Evolutionary conservation across 2,113 vertebrate species (phyloP), one percentile per base, ranked within the genome.

Genomic region (Petrocephalus zakoni): DNA sequence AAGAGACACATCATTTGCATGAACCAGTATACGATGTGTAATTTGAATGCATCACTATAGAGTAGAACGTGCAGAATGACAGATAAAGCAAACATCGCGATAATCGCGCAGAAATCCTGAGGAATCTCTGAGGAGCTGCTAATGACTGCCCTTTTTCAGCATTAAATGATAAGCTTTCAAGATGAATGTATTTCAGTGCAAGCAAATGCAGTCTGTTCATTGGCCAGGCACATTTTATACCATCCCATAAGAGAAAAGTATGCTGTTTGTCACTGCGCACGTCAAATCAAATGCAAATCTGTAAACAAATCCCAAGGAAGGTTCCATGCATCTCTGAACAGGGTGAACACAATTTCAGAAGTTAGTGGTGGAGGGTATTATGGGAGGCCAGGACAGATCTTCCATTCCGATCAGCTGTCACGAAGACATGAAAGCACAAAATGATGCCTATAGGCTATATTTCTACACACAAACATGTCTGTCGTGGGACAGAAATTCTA

Each of bases 1-100:
- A 86, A 86, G 85, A 29, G 85, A 58, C 85, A 53, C 25, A 34
- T 53, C 22, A 85, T 55, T 84, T 86, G 85, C 53, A 86, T 86
- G 52, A 52, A 86, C 56, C 85, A 86, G 21, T 42, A 87, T 87
- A 58, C 9, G 11, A 51, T 11, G 13, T 47, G 81, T 51, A 84
- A 84, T 84, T 84, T 51, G 47, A 37, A 84, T 51, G 51, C 81
- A 84, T 84, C 81, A 49, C 19, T 53, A 85, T 85, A 55, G n/a
- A 37, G 25, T 34, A 52, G 8, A 78, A 58, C 13, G 13, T 52
- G 82, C 10, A 52, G n/a, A 86, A 58, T 87, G 13, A 87, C 29
- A 22, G 53, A 87, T 64, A 87, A 46, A 55, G 55, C 55, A 37
- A 61, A 61, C 49, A 19, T 34, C 55, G 21, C 0, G 55, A 21